Percentiles rank a stretch among this genome's conserved stretches.
phyloP scores from a whole-genome alignment of 2,888 invertebrate species.

The Apocheima hispidaria region DNA sequence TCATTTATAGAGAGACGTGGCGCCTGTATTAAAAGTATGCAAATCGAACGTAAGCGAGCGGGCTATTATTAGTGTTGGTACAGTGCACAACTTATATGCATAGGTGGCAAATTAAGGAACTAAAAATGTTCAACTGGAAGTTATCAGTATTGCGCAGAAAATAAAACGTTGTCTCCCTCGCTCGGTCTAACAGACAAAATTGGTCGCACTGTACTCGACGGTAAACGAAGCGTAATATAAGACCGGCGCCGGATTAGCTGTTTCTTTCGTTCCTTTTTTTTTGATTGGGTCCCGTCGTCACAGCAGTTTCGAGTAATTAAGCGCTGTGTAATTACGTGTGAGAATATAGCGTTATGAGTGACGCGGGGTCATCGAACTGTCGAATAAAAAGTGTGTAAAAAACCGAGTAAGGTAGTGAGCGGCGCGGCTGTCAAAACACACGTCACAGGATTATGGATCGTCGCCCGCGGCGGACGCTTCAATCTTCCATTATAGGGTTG shows the following conservation, averaged over 20 bases:
- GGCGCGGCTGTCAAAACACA: conserved; percentile 77
- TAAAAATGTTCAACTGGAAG: background rate
- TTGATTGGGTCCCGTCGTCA: conserved; percentile 53
- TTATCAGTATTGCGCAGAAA: background rate
- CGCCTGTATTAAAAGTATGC: conserved; percentile 51
- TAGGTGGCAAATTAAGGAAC: background rate
- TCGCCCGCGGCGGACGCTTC: conserved; percentile 67
- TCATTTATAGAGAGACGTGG: conserved; percentile 69
- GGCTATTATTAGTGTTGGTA: conserved; percentile 58
- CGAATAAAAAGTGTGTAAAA: conserved; percentile 62
- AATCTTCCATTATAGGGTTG: conserved; percentile 49
- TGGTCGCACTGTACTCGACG: conserved; percentile 52
- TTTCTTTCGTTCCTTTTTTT: conserved; percentile 56
- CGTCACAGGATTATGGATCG: conserved; percentile 83
- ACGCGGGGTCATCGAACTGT: conserved; percentile 68
- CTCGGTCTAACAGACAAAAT: background rate
- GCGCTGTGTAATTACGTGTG: conserved; percentile 79
- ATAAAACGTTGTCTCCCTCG: background rate
- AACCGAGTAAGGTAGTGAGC: conserved; percentile 57
- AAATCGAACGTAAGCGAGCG: conserved; percentile 33
- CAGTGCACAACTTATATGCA: background rate
- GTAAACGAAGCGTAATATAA: conserved; percentile 71
- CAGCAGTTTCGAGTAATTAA: conserved; percentile 79
- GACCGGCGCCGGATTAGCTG: conserved; percentile 69
- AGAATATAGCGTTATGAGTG: conserved; percentile 70